These are phyloP conservation scores for Colossoma macropomum DNA, from an alignment of 2,113 vertebrate genomes.

Conservation along the genomic window DNA sequence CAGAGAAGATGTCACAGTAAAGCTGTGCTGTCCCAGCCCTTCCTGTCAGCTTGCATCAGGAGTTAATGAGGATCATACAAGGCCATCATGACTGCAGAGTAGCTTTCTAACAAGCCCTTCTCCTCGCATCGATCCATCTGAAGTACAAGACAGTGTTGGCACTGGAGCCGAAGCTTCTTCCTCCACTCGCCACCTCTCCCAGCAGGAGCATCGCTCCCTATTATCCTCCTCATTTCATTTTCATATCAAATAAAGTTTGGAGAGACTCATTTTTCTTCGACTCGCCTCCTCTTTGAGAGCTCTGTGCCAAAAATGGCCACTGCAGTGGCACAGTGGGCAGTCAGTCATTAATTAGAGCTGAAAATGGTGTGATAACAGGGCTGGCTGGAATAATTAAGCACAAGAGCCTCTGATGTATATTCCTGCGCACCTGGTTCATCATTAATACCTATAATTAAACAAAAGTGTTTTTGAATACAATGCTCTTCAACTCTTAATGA, in stretches of 20 bases:
- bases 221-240: conserved; percentile 33
- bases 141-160: neutral
- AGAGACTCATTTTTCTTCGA: conserved; percentile 31
- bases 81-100: conserved; percentile 16
- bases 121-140: neutral
- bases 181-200: neutral
- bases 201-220: conserved; percentile 15
- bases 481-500: conserved; percentile 17
- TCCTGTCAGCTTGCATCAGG: conserved; percentile 18
- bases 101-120: conserved; percentile 13
- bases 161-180: neutral
- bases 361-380: conserved; percentile 42
- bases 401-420: conserved; percentile 26
- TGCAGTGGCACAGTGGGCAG: conserved; percentile 22
- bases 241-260: conserved; percentile 41
- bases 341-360: conserved; percentile 51
- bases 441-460: conserved; percentile 35
- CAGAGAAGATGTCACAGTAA: neutral
- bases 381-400: conserved; percentile 43
- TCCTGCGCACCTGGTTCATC: conserved; percentile 47
- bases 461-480: conserved; percentile 17
- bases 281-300: neutral
- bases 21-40: conserved; percentile 19
- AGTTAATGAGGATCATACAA: conserved; percentile 29
- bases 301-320: conserved; percentile 32